These are phyloP conservation scores for Microctonus hyperodae DNA, from an alignment of 2,888 invertebrate species.

Conservation along the genomic window DNA sequence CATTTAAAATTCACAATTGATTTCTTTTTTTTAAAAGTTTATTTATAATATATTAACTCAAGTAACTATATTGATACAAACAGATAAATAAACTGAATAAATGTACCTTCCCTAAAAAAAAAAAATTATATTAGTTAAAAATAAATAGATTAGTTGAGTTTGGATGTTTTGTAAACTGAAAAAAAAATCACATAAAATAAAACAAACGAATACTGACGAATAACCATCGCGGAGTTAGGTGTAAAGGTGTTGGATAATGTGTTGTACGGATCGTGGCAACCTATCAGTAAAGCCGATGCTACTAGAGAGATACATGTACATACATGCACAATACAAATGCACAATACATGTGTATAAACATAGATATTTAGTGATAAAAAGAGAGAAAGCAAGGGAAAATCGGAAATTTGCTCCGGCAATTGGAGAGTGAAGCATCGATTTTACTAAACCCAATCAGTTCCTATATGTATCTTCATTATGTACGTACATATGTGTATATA, in stretches of 20 bases:
- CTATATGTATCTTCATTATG: slow-evolving; percentile 25
- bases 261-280: background rate
- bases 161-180: slow-evolving; percentile 37
- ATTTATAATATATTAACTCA: too few relatives aligned
- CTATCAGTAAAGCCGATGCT: background rate
- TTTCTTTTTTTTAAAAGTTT: too few relatives aligned
- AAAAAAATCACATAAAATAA: slow-evolving; percentile 39
- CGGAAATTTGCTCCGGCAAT: slow-evolving; percentile 18
- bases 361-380: too few relatives aligned
- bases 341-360: slow-evolving; percentile 18
- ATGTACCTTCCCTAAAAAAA: too few relatives aligned
- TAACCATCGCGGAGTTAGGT: background rate
- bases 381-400: too few relatives aligned
- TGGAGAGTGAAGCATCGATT: slow-evolving; percentile 31
- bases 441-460: slow-evolving; percentile 14
- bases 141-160: slow-evolving; percentile 57
- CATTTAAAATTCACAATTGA: too few relatives aligned
- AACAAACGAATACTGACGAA: slow-evolving; percentile 4
- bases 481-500: slow-evolving; percentile 6
- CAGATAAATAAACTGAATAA: too few relatives aligned
- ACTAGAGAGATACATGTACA: background rate
- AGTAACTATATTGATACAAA: background rate
- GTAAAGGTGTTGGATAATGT: background rate
- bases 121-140: background rate
- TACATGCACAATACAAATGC: slow-evolving; percentile 1